Conservation (phyloP, 2,888 invertebrate genomes). For the Baronia brevicornis region DNA sequence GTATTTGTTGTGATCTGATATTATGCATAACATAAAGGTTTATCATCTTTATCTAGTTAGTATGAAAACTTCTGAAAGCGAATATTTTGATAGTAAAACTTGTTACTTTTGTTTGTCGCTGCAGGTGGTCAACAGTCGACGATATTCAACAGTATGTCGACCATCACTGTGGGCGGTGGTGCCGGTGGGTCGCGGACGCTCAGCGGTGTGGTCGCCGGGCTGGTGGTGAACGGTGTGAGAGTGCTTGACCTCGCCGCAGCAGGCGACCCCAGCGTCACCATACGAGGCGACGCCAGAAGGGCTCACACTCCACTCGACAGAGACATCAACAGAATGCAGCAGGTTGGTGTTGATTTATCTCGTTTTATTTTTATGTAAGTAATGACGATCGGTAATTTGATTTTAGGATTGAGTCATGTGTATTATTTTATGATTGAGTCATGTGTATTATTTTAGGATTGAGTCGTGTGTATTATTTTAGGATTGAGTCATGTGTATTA, state of each 20-base stretch:
- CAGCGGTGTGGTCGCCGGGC: conserved; percentile 90
- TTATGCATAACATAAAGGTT: too few relatives aligned
- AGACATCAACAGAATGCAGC: conserved; percentile 91
- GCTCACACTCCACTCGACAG: conserved; percentile 84
- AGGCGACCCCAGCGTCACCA: conserved; percentile 84
- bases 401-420: too few relatives aligned
- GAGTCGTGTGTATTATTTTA: too few relatives aligned
- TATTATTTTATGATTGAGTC: too few relatives aligned
- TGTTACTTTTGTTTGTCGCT: conserved; percentile 20
- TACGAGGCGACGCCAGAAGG: conserved; percentile 89
- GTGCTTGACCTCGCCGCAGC: conserved; percentile 91
- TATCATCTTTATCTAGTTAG: too few relatives aligned
- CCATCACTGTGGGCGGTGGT: conserved; percentile 89
- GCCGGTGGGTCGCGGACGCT: conserved; percentile 84
- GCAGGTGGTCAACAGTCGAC: conserved; percentile 88
- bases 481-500: too few relatives aligned
- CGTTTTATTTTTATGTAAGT: conserved; percentile 13
- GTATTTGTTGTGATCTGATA: too few relatives aligned
- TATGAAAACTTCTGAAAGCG: too few relatives aligned
- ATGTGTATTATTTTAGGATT: too few relatives aligned
- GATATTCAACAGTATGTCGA: conserved; percentile 94
- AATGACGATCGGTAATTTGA: not conserved
- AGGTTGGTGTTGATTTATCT: conserved; percentile 81
- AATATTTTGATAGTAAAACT: too few relatives aligned
- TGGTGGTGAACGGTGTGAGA: conserved; percentile 90